Evolutionary conservation across 2,113 vertebrate genomes (phyloP).

Genomic region (Panthera uncia): DNA sequence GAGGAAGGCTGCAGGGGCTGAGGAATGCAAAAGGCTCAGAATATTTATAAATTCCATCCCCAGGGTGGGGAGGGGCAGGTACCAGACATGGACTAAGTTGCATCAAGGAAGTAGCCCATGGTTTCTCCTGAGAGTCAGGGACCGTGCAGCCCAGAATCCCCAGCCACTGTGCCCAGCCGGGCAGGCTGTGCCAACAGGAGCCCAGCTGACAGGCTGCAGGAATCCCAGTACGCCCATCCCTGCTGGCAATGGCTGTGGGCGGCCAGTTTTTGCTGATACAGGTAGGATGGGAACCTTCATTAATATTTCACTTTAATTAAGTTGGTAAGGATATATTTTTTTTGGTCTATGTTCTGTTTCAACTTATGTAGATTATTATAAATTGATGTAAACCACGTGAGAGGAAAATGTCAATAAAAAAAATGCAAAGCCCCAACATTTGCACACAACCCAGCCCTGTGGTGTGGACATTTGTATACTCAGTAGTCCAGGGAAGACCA

Average conservation of each 20-base stretch:
- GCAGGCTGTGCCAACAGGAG: not conserved
- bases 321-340: conserved; percentile 88
- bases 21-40: not conserved
- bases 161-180: not conserved
- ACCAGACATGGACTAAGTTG: conserved; percentile 39
- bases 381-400: conserved; percentile 88
- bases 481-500: conserved; percentile 45
- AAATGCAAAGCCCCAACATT: conserved; percentile 85
- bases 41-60: conserved; percentile 48
- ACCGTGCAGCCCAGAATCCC: not conserved
- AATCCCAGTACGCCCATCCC: conserved; percentile 57
- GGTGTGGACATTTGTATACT: conserved; percentile 75
- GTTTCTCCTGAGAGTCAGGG: conserved; percentile 13
- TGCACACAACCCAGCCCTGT: conserved; percentile 83
- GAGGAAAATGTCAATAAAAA: conserved; percentile 87
- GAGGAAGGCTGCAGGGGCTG: not conserved
- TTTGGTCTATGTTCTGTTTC: conserved; percentile 87
- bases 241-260: conserved; percentile 50
- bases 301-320: conserved; percentile 85
- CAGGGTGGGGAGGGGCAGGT: not conserved
- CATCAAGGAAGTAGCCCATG: not conserved
- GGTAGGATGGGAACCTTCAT: conserved; percentile 83
- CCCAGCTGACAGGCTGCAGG: conserved; percentile 45
- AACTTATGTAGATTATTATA: conserved; percentile 89
- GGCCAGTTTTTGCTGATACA: conserved; percentile 75